Evolutionary conservation across 2,888 invertebrate species (phyloP).

Genomic region (Aethes cnicana): DNA sequence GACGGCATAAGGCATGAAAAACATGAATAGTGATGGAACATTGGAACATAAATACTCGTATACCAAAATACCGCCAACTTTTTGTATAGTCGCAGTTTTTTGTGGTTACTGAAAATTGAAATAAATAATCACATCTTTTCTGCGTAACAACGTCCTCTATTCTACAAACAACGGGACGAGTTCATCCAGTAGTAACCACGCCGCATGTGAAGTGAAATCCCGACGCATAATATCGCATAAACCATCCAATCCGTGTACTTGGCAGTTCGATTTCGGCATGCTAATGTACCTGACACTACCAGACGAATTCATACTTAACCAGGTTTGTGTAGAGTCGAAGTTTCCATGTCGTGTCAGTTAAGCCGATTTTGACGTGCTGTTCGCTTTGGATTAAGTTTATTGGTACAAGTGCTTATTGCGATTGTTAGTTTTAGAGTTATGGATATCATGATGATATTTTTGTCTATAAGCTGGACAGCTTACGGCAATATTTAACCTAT

Average conservation of each 20-base stretch:
- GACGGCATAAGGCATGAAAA: too few species aligned
- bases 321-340: not conserved
- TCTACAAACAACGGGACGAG: not conserved
- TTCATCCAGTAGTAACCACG: not conserved
- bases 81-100: too few species aligned
- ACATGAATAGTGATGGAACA: too few species aligned
- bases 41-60: too few species aligned
- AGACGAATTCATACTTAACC: not conserved
- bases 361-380: constrained; percentile 5
- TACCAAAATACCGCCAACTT: too few species aligned
- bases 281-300: constrained; percentile 3
- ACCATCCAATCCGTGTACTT: constrained; percentile 1
- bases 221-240: constrained; percentile 13
- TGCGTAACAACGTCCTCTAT: too few species aligned
- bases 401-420: not conserved
- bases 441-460: too few species aligned
- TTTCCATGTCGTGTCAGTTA: not conserved
- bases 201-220: constrained; percentile 10
- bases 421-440: not conserved
- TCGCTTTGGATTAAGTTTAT: too few species aligned
- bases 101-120: too few species aligned
- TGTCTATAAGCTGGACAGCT: too few species aligned
- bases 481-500: too few species aligned
- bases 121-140: too few species aligned
- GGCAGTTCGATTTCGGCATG: constrained; percentile 25